A percentile compares a stretch with the other conserved stretches of the same genome.
Evolutionary conservation across 1,140 invertebrate genomes (phyloP).

Genomic region (Drosophila dunni): DNA sequence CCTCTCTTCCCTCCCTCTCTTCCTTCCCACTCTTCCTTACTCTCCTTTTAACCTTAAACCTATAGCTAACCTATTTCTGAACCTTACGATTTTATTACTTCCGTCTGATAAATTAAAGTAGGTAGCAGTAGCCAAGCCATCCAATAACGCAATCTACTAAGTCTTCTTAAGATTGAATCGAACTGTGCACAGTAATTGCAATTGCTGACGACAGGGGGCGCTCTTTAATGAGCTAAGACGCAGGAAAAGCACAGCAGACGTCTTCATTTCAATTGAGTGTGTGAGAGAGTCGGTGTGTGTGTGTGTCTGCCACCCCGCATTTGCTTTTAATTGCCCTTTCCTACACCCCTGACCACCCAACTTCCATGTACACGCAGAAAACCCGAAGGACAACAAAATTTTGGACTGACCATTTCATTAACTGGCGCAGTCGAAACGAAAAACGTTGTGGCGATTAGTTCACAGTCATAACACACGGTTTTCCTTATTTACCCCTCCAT

Average conservation of each 20-base stretch:
- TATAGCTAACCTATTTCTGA: no score
- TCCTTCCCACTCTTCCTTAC: no score
- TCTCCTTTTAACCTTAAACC: no score
- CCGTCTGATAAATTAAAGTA: no score
- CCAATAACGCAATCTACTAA: not conserved
- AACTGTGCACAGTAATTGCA: slow-evolving; percentile 7
- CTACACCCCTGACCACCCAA: not conserved
- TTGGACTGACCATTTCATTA: slow-evolving; percentile 72
- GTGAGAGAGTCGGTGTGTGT: slow-evolving; percentile 6
- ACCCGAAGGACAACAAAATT: slow-evolving; percentile 25
- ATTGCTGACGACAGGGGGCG: not conserved
- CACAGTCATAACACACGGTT: slow-evolving; percentile 75
- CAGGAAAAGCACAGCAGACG: slow-evolving; percentile 21
- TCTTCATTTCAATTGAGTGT: slow-evolving; percentile 46
- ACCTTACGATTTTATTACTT: no score
- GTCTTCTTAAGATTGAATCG: not conserved
- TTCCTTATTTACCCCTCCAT: not conserved
- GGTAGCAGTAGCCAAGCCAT: not conserved
- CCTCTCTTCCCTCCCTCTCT: no score
- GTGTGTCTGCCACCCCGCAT: slow-evolving; percentile 27
- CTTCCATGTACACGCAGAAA: not conserved
- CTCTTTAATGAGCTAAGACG: slow-evolving; percentile 15
- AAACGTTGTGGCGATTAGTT: slow-evolving; percentile 77
- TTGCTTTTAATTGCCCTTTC: slow-evolving; percentile 62
- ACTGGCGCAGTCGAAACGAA: slow-evolving; percentile 67